Conservation (phyloP, 2,888 invertebrate genomes). For the Leptinotarsa juncta region DNA sequence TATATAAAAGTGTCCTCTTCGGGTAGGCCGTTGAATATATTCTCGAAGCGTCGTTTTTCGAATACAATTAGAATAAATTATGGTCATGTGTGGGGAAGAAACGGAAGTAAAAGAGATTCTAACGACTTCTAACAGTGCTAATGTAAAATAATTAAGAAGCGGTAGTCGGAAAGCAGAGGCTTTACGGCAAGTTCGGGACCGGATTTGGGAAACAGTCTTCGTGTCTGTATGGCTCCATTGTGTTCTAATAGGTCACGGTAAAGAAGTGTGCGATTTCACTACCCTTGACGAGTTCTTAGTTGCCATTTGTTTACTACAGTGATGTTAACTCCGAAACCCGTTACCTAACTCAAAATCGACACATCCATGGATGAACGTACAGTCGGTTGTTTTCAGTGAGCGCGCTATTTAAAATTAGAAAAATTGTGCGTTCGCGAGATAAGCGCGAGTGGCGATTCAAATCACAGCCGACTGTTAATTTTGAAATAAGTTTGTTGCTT, state of each 20-base stretch:
- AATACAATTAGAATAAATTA: conserved; percentile 48
- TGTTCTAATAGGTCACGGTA: conserved; percentile 5
- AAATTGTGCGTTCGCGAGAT: conserved; percentile 39
- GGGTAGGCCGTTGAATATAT: conserved; percentile 33
- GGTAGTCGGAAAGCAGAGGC: conserved; percentile 9
- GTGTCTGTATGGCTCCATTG: conserved; percentile 3
- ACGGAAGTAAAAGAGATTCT: conserved; percentile 45
- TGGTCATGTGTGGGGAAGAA: conserved; percentile 42
- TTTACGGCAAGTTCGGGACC: not conserved
- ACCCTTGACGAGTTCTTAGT: not conserved
- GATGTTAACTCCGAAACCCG: not conserved
- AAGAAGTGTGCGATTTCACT: not conserved
- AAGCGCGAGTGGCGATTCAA: conserved; percentile 32
- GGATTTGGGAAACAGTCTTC: not conserved
- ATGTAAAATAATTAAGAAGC: conserved; percentile 19
- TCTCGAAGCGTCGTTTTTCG: conserved; percentile 40
- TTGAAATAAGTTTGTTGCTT: conserved; percentile 50
- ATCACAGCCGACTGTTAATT: conserved; percentile 53
- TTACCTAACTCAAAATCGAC: not conserved
- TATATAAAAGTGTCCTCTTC: conserved; percentile 26
- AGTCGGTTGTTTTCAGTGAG: conserved; percentile 2
- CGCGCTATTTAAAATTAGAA: conserved; percentile 6
- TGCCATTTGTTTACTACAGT: not conserved
- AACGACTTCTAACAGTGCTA: conserved; percentile 39
- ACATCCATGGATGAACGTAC: not conserved